These are phyloP conservation scores for Semotilus atromaculatus DNA, from an alignment of 2,797 vertebrate species.

Conservation along the genomic window DNA sequence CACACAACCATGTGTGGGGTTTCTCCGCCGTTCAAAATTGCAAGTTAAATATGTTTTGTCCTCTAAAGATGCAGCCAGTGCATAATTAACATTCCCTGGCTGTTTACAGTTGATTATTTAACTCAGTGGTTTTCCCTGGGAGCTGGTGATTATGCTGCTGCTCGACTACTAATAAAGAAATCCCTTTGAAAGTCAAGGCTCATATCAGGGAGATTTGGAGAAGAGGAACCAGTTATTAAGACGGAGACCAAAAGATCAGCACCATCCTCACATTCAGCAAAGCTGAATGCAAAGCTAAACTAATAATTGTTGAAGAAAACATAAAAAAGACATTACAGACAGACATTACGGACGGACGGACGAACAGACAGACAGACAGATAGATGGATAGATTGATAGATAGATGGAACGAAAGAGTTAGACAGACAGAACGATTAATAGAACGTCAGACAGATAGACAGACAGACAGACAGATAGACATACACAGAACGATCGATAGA, in stretches of 20 bases:
- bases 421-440: rapidly evolving
- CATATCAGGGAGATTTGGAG: conserved; percentile 55
- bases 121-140: conserved; percentile 68
- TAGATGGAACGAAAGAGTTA: rapidly evolving
- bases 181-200: conserved; percentile 59
- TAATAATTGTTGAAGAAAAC: not conserved
- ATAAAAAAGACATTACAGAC: conserved; percentile 3
- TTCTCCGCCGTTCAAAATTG: conserved; percentile 62
- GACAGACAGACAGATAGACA: not conserved
- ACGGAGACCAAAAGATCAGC: conserved; percentile 25
- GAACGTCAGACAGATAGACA: rapidly evolving
- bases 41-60: conserved; percentile 68
- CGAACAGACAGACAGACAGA: not conserved
- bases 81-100: conserved; percentile 78
- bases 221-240: conserved; percentile 47
- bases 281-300: not conserved
- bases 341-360: not conserved
- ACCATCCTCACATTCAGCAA: conserved; percentile 5
- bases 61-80: conserved; percentile 65
- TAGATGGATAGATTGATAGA: not conserved
- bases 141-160: conserved; percentile 70
- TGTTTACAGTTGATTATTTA: conserved; percentile 80
- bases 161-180: conserved; percentile 72
- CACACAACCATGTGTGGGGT: conserved; percentile 60
- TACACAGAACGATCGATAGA: too few species aligned